A percentile compares a stretch with the other conserved stretches of the same genome.
Conservation (phyloP, 2,888 invertebrate species). For the Rhingia campestris region DNA sequence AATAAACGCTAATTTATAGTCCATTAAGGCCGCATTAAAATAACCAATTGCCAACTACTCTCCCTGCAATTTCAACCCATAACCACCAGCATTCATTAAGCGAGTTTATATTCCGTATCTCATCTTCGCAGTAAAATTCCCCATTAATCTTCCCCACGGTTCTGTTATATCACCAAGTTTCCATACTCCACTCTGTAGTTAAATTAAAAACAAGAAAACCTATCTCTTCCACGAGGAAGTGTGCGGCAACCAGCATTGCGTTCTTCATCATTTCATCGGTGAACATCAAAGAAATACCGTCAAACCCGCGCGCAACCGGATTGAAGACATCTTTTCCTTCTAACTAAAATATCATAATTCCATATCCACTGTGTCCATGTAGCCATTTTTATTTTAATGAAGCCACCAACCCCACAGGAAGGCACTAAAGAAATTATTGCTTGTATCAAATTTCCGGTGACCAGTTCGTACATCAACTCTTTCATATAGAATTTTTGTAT, state of each 20-base stretch:
- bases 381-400: neutral
- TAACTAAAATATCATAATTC: conserved; percentile 52
- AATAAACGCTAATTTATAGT: too few relatives aligned
- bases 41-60: too few relatives aligned
- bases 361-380: neutral
- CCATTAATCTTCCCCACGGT: too few relatives aligned
- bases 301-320: conserved; percentile 10
- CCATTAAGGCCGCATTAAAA: too few relatives aligned
- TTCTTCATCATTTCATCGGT: conserved; percentile 29
- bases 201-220: neutral
- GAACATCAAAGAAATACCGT: conserved; percentile 47
- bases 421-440: conserved; percentile 27
- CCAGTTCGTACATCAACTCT: conserved; percentile 57
- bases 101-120: neutral
- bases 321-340: neutral
- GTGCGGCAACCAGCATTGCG: neutral
- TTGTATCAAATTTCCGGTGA: conserved; percentile 49
- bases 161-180: conserved; percentile 38
- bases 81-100: conserved; percentile 2
- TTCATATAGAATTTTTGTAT: conserved; percentile 4
- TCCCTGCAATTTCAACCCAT: too few relatives aligned
- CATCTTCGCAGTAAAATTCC: neutral
- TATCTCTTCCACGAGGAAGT: conserved; percentile 48
- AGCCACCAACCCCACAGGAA: neutral
- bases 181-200: neutral